A percentile compares a stretch with the other conserved stretches of the same genome.
Evolutionary conservation across 1,140 invertebrate genomes (phyloP).

Genomic region (Brevipalpus yothersi): DNA sequence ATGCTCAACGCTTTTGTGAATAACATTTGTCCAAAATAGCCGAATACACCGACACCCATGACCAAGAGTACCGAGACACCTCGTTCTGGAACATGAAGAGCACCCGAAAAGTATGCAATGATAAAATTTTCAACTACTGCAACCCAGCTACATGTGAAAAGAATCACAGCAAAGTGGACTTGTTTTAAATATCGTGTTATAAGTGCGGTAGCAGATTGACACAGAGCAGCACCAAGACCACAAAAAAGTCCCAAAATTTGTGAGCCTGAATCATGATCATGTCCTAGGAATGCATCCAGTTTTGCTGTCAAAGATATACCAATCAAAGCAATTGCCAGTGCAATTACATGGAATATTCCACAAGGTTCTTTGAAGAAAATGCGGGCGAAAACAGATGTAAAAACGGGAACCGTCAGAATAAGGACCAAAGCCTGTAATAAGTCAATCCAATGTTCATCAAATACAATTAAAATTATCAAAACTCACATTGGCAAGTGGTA

Average conservation of each 20-base stretch:
- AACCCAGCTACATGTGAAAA: conserved; percentile 57
- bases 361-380: conserved; percentile 29
- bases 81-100: conserved; percentile 47
- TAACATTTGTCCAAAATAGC: conserved; percentile 14
- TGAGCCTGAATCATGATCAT: conserved; percentile 17
- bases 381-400: conserved; percentile 28
- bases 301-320: conserved; percentile 28
- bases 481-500: conserved; percentile 27
- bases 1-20: conserved; percentile 13
- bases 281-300: conserved; percentile 23
- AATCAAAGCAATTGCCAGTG: conserved; percentile 23
- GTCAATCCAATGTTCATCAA: too few species aligned
- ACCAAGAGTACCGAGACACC: conserved; percentile 44
- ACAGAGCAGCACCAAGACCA: conserved; percentile 54
- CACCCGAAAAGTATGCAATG: conserved; percentile 42
- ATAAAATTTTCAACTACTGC: conserved; percentile 49
- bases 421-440: too few species aligned
- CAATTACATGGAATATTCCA: conserved; percentile 25
- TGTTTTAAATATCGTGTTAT: conserved; percentile 55
- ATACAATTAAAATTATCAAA: too few species aligned
- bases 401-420: conserved; percentile 29
- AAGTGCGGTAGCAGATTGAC: conserved; percentile 66
- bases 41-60: conserved; percentile 32
- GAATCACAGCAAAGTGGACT: conserved; percentile 61
- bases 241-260: conserved; percentile 44